Base-by-base conservation (phyloP, 2,113 vertebrate genomes). In the Monopterus albus region DNA sequence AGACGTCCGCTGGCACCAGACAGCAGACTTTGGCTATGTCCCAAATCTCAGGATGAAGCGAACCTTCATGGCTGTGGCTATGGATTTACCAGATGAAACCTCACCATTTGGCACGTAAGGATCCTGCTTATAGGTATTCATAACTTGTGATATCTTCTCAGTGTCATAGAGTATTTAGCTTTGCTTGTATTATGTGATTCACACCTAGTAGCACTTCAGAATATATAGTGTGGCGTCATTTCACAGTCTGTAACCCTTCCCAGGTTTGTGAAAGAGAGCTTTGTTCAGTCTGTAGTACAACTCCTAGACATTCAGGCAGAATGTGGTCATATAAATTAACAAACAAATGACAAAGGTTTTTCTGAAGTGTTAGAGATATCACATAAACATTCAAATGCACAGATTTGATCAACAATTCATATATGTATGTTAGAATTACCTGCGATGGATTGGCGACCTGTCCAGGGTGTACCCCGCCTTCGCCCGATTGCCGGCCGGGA, bases 1-100 rank as follows among this genome's bases (percentile, higher is more conserved):
- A 15, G 75, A 90, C 2, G 92, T 98, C 68, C 95, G 97, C 9
- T 99, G 97, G 97, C 97, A 99, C 80, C 97, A 98, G 83, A 96
- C 97, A 0, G 96, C 95, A 0, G 94, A 97, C 38, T 39, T 78
- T 9, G 96, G 96, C 47, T 91, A 83, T 7, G 94, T 84, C 6
- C 96, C 97, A 25, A 99, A 97, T 4, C 0, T 3, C 8, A 91
- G 69, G 74, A 95, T 99, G 95, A 88, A 89, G n/a, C 85, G 86
- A 47, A 96, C 95, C 7, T 98, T 98, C 80, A 99, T 98, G 96
- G 96, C 97, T 0, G 96, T 97, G 2, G 85, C 96, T 3, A 49
- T 99, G 80, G 97, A 98, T 72, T 91, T 98, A 9, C 85, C 95
- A 0, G 96, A 99, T 55, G 75, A 88, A 20, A 45, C 0, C 0